phyloP scores from a whole-genome alignment of 2,113 vertebrate species.

The Ptyas mucosa region DNA sequence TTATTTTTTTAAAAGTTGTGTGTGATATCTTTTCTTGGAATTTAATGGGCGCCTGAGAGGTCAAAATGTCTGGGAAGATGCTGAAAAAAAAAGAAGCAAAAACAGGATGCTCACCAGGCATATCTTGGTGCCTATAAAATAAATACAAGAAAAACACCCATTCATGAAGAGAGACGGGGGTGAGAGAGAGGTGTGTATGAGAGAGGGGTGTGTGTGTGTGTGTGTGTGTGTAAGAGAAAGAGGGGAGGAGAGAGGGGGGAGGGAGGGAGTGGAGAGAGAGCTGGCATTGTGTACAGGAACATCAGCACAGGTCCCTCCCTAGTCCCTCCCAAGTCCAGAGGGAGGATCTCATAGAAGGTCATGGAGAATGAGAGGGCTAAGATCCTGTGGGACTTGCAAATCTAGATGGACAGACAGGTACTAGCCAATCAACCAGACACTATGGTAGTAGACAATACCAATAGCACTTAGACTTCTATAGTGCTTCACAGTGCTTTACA shows the following conservation, averaged over 20 bases:
- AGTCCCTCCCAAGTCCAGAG: background rate
- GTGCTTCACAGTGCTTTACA: too few species aligned
- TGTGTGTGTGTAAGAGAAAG: too few species aligned
- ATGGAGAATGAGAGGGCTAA: background rate
- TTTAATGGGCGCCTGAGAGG: background rate
- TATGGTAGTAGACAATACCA: background rate
- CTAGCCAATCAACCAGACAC: background rate
- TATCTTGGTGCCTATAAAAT: background rate
- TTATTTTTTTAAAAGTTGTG: background rate
- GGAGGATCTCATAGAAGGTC: background rate
- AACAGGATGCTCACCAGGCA: background rate
- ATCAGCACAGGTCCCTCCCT: background rate
- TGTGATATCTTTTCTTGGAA: background rate
- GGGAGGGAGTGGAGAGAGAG: background rate
- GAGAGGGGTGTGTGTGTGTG: too few species aligned
- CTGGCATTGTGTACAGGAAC: background rate
- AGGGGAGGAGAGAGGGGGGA: background rate
- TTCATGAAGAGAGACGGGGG: background rate
- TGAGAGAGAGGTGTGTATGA: too few species aligned
- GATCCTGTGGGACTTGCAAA: background rate
- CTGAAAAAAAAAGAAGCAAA: background rate
- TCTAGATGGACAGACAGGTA: background rate
- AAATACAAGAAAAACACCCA: background rate
- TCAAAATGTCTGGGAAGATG: background rate
- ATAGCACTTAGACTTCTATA: background rate